Conservation (phyloP, 2,888 invertebrate genomes). For the Drosophila pegasa region DNA sequence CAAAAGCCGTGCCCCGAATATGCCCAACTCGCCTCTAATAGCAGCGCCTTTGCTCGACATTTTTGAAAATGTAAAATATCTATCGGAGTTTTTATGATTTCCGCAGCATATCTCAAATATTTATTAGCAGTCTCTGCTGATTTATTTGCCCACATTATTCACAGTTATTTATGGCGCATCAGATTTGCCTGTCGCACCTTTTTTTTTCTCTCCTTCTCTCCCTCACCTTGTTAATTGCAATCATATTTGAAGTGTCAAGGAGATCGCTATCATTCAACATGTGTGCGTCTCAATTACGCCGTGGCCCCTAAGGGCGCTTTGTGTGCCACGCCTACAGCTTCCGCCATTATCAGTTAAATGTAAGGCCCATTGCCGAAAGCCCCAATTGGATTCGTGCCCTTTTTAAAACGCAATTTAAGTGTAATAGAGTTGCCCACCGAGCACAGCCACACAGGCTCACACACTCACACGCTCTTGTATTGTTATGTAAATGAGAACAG, state of each 20-base stretch:
- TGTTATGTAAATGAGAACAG: slow-evolving; percentile 64
- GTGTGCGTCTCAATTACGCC: slow-evolving; percentile 69
- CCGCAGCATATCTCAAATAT: slow-evolving; percentile 3
- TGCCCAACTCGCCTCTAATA: not conserved
- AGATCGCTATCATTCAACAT: slow-evolving; percentile 69
- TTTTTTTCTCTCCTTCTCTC: not conserved
- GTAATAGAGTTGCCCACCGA: slow-evolving; percentile 74
- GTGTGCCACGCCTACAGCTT: slow-evolving; percentile 2
- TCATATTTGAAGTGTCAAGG: slow-evolving; percentile 56
- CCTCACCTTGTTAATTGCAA: slow-evolving; percentile 73
- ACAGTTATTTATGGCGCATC: slow-evolving; percentile 24
- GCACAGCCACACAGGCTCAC: slow-evolving; percentile 38
- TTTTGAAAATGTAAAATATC: no score
- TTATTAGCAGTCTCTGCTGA: slow-evolving; percentile 3
- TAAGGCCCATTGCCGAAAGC: slow-evolving; percentile 7
- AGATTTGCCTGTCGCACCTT: slow-evolving; percentile 14
- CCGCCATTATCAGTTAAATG: slow-evolving; percentile 24
- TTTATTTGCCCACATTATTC: slow-evolving; percentile 8
- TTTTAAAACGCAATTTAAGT: slow-evolving; percentile 74
- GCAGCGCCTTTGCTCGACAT: not conserved
- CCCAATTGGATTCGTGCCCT: slow-evolving; percentile 60
- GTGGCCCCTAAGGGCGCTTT: slow-evolving; percentile 47
- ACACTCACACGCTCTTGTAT: slow-evolving; percentile 13
- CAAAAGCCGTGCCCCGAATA: not conserved
- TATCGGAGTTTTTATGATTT: not conserved